Percentiles rank a stretch among this genome's conserved stretches.
phyloP scores from a whole-genome alignment of 2,888 invertebrate species.

The Ephialtes manifestator region DNA sequence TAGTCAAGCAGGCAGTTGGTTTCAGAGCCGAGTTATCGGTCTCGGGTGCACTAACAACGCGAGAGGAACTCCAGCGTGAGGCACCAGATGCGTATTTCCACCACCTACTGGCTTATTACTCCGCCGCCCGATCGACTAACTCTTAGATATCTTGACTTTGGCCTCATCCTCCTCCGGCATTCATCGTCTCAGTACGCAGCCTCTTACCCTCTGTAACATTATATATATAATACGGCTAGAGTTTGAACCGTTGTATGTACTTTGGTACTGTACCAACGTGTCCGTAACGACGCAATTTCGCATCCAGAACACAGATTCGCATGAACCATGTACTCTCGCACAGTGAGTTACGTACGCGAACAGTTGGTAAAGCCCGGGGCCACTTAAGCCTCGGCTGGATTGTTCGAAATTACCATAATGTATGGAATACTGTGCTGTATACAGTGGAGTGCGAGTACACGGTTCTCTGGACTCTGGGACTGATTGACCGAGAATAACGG shows the following conservation, averaged over 20 bases:
- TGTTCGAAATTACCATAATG: conserved; percentile 66
- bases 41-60: conserved; percentile 25
- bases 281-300: conserved; percentile 62
- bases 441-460: neutral
- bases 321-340: conserved; percentile 3
- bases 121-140: conserved; percentile 24
- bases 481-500: conserved; percentile 8
- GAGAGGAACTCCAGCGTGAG: neutral
- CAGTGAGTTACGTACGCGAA: conserved; percentile 19
- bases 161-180: neutral
- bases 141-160: conserved; percentile 20
- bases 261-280: conserved; percentile 26
- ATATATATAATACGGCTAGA: conserved; percentile 1
- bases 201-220: conserved; percentile 11
- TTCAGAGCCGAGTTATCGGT: conserved; percentile 25
- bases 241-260: neutral
- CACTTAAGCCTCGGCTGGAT: conserved; percentile 56
- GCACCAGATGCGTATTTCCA: conserved; percentile 66
- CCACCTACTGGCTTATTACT: conserved; percentile 48
- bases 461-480: neutral
- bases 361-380: conserved; percentile 42
- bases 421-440: neutral
- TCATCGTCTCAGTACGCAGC: conserved; percentile 17
- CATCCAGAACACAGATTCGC: conserved; percentile 38
- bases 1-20: conserved; percentile 7